Conservation (phyloP, 2,113 vertebrate species). For the Euleptes europaea region DNA sequence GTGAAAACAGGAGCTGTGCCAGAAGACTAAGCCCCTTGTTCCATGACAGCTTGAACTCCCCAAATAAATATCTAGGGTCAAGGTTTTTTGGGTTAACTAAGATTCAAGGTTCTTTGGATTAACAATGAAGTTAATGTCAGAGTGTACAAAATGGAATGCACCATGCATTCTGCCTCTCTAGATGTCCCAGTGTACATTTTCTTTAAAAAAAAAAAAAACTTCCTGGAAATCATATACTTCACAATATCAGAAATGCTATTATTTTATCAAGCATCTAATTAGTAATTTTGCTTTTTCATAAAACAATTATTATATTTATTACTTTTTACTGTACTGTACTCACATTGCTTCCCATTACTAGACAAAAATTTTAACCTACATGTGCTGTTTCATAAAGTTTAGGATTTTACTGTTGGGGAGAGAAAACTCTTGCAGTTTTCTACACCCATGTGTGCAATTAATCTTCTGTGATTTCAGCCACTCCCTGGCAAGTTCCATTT, state of each 20-base stretch:
- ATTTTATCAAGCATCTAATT: conserved; percentile 24
- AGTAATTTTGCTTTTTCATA: neutral
- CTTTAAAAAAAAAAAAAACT: neutral
- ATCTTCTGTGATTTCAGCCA: conserved; percentile 58
- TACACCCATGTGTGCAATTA: conserved; percentile 58
- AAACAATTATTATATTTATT: neutral
- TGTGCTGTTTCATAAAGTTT: conserved; percentile 39
- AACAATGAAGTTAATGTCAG: neutral
- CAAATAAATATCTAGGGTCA: neutral
- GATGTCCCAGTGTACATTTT: neutral
- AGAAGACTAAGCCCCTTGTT: neutral
- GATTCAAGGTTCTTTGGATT: too few relatives aligned
- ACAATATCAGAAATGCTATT: neutral
- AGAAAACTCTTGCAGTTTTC: conserved; percentile 56
- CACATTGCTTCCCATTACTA: neutral
- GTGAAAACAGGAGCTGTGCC: neutral
- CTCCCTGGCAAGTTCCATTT: conserved; percentile 54
- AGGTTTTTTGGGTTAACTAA: too few relatives aligned
- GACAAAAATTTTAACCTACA: conserved; percentile 37
- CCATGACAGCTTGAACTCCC: neutral
- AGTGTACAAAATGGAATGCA: neutral
- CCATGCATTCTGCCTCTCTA: neutral
- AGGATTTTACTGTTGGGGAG: conserved; percentile 33
- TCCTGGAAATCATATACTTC: neutral
- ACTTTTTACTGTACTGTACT: neutral